Evolutionary conservation across 2,113 vertebrate species (phyloP).

Genomic region (Urocolius indicus): DNA sequence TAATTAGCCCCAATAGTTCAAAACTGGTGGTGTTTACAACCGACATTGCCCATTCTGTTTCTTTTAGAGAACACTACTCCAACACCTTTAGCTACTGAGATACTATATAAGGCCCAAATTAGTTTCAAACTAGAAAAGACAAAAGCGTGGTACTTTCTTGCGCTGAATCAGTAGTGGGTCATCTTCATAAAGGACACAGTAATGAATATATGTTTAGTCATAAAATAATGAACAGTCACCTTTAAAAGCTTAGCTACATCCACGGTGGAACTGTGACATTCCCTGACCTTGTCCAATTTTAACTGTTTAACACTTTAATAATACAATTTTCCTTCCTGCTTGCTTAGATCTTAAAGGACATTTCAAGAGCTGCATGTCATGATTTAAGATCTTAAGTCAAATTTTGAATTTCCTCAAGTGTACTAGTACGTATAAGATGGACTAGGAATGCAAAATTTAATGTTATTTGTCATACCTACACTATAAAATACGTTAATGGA

Average conservation of each 20-base stretch:
- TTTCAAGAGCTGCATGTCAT: background rate
- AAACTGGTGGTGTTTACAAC: background rate
- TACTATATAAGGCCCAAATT: background rate
- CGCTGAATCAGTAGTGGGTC: background rate
- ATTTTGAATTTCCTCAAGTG: background rate
- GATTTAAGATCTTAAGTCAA: conserved; percentile 28
- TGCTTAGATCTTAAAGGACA: conserved; percentile 11
- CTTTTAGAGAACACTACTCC: background rate
- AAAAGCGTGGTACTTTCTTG: background rate
- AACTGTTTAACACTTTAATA: conserved; percentile 37
- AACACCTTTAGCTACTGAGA: background rate
- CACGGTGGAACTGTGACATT: conserved; percentile 9
- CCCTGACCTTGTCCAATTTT: conserved; percentile 32
- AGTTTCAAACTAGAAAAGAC: background rate
- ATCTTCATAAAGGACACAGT: conserved; percentile 41
- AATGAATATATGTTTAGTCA: conserved; percentile 47
- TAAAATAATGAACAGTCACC: conserved; percentile 30
- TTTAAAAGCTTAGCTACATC: conserved; percentile 16
- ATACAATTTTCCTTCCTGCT: conserved; percentile 30
- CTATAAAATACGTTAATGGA: background rate
- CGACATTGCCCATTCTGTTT: background rate
- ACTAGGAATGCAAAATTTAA: background rate
- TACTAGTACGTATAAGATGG: background rate
- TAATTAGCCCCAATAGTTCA: background rate
- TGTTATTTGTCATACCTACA: background rate